Conservation (phyloP, 2,113 vertebrate species). For the Pardalotus punctatus region DNA sequence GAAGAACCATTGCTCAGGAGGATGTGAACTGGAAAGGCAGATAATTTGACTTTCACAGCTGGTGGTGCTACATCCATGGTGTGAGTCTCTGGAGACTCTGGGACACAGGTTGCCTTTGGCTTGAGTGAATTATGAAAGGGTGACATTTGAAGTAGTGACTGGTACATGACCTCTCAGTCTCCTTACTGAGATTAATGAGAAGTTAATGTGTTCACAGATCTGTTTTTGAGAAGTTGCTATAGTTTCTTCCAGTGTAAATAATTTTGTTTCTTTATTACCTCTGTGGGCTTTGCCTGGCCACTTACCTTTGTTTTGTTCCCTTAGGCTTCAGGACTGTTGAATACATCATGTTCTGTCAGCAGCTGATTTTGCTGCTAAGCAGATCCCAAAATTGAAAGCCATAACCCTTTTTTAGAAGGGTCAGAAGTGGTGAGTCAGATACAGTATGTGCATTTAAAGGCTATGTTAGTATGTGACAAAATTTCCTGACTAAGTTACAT, state of each 20-base stretch:
- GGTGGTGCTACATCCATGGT: neutral
- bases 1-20: neutral
- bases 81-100: neutral
- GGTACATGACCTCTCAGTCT: neutral
- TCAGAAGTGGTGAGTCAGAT: neutral
- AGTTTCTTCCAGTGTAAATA: neutral
- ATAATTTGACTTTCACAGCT: neutral
- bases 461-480: neutral
- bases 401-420: neutral
- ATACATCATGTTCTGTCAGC: neutral
- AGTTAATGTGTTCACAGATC: neutral
- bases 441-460: neutral
- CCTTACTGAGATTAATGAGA: neutral
- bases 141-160: neutral
- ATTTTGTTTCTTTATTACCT: neutral
- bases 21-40: neutral
- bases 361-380: neutral
- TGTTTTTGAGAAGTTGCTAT: neutral
- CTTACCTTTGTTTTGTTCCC: neutral
- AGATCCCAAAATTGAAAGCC: neutral
- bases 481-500: neutral
- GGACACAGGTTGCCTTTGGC: neutral
- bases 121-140: neutral
- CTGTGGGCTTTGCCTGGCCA: neutral
- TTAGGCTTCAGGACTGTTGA: neutral